A percentile compares a stretch with the other conserved stretches of the same genome.
phyloP scores from a whole-genome alignment of 2,113 vertebrate genomes.

The Scomber japonicus region DNA sequence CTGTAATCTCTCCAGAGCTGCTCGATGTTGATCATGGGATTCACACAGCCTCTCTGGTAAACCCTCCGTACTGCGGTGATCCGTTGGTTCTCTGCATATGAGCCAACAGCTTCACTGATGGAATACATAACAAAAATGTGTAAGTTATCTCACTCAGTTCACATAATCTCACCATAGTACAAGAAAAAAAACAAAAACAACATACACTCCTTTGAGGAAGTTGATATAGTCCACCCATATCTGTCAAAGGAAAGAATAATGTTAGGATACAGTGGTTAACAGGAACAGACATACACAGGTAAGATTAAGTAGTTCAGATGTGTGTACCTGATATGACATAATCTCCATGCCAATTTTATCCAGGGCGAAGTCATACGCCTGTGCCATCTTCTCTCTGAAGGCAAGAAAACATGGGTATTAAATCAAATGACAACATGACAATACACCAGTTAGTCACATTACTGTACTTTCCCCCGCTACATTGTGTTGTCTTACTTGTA shows the following conservation, averaged over 20 bases:
- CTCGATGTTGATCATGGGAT: conserved; percentile 99
- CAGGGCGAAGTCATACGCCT: conserved; percentile 99
- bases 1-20: conserved; percentile 99
- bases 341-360: conserved; percentile 99
- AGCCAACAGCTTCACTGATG: conserved; percentile 96
- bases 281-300: background rate
- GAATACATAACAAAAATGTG: conserved; percentile 35
- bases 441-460: no score
- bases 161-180: background rate
- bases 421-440: background rate
- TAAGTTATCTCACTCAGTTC: background rate
- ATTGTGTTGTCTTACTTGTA: conserved; percentile 93
- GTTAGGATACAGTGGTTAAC: conserved; percentile 6
- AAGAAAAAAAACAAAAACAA: conserved; percentile 55
- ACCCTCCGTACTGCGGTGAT: conserved; percentile 98
- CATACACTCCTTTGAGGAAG: conserved; percentile 99
- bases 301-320: background rate
- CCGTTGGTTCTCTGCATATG: conserved; percentile 98
- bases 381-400: conserved; percentile 98
- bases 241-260: conserved; percentile 78
- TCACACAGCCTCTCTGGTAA: conserved; percentile 98
- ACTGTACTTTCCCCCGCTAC: no score
- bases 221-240: conserved; percentile 99
- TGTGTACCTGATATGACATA: conserved; percentile 97
- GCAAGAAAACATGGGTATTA: background rate